Evolutionary conservation across 2,797 vertebrate genomes (phyloP).

Genomic region (Anolis apletophallus): DNA sequence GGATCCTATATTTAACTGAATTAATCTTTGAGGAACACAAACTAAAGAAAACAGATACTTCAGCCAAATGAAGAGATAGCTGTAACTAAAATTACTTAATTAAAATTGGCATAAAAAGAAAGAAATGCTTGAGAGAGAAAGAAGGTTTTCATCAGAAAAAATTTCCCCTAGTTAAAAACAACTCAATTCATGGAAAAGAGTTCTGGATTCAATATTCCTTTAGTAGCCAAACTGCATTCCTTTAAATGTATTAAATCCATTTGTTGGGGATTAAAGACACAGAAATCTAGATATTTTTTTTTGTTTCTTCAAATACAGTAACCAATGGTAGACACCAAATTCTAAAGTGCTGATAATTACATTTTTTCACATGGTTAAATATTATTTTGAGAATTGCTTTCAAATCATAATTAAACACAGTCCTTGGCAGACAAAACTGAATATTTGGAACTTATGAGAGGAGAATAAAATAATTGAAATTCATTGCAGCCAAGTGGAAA

Average conservation of each 20-base stretch:
- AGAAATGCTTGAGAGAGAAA: slow-evolving; percentile 57
- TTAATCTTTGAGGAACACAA: slow-evolving; percentile 33
- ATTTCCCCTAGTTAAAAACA: slow-evolving; percentile 56
- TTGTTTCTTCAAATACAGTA: slow-evolving; percentile 48
- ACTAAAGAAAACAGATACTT: slow-evolving; percentile 52
- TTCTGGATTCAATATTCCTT: slow-evolving; percentile 61
- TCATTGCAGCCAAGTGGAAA: slow-evolving; percentile 63
- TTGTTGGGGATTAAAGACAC: slow-evolving; percentile 66
- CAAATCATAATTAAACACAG: slow-evolving; percentile 47
- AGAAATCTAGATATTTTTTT: slow-evolving; percentile 47
- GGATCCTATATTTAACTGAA: slow-evolving; percentile 19
- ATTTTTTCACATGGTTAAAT: slow-evolving; percentile 42
- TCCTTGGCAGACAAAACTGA: slow-evolving; percentile 47
- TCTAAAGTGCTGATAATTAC: slow-evolving; percentile 50
- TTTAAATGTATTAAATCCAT: slow-evolving; percentile 61
- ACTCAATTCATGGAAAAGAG: slow-evolving; percentile 57
- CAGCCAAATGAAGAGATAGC: slow-evolving; percentile 43
- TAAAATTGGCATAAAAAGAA: slow-evolving; percentile 62
- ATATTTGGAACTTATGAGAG: slow-evolving; percentile 42
- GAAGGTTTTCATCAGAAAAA: slow-evolving; percentile 44
- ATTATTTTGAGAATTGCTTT: slow-evolving; percentile 50
- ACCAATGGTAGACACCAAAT: slow-evolving; percentile 44
- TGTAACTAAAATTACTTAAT: slow-evolving; percentile 51
- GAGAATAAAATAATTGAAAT: slow-evolving; percentile 55
- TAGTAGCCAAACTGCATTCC: slow-evolving; percentile 58